These are phyloP conservation scores for Conus betulinus DNA, from an alignment of 1,140 invertebrate genomes.

Conservation along the genomic window DNA sequence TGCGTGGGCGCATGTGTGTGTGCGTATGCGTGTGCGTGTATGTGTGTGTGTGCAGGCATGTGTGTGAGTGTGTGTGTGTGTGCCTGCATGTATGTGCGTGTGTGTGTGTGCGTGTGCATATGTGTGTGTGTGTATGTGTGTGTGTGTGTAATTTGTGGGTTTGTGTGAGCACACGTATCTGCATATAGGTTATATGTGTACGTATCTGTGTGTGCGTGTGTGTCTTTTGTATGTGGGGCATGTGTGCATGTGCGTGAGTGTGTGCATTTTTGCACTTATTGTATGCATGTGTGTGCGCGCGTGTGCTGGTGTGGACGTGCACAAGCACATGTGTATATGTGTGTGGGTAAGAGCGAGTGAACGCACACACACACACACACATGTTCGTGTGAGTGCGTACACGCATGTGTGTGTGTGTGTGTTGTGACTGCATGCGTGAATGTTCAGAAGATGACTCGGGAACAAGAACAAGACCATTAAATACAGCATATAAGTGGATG, in stretches of 20 bases:
- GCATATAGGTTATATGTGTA: neutral
- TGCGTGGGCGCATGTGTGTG: neutral
- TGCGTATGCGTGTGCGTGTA: neutral
- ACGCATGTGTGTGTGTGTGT: no score
- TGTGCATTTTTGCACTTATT: neutral
- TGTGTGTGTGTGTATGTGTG: neutral
- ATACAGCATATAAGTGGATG: no score
- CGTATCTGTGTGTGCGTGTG: neutral
- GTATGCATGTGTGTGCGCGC: neutral
- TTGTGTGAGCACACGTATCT: neutral
- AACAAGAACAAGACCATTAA: no score
- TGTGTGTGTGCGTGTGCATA: neutral
- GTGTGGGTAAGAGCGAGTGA: neutral
- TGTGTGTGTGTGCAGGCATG: neutral
- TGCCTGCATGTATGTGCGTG: neutral
- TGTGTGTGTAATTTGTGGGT: slow-evolving; percentile 15
- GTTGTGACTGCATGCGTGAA: no score
- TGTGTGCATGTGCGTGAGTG: neutral
- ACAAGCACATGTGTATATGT: neutral
- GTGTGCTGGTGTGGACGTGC: neutral
- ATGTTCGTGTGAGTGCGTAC: no score
- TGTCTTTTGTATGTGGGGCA: neutral
- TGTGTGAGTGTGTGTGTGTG: neutral
- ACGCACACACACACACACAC: no score
- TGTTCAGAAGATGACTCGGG: no score